Evolutionary conservation across 53 echinoderm and acorn worm genomes (phyloP).

Genomic region (Actinopyga echinites): DNA sequence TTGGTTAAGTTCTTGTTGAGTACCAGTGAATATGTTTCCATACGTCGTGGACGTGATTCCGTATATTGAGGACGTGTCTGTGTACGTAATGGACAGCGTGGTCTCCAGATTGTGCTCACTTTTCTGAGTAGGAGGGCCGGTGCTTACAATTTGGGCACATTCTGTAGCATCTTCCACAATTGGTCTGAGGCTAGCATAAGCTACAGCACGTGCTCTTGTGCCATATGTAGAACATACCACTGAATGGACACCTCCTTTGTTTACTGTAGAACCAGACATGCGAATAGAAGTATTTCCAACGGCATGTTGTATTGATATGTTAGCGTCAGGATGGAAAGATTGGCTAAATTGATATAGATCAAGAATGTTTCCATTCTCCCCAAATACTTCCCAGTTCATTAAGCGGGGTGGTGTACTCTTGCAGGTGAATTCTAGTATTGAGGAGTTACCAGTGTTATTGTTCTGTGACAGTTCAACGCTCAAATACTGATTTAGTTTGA

Average conservation of each 20-base stretch:
- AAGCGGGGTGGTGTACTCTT: constrained; percentile 3
- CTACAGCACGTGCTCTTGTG: neutral
- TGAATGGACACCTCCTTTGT: neutral
- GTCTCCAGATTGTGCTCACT: no score
- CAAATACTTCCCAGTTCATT: neutral
- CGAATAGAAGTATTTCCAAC: neutral
- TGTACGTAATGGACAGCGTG: no score
- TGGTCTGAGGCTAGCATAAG: neutral
- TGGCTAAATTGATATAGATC: neutral
- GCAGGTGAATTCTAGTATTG: neutral
- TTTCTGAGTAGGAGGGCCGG: neutral
- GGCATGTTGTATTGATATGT: neutral
- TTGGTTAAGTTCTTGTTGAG: no score
- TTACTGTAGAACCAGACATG: no score
- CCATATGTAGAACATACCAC: constrained; percentile 6
- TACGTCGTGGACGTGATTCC: no score
- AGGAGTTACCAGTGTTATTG: no score
- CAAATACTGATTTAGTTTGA: neutral
- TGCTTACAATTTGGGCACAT: neutral
- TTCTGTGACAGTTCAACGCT: neutral
- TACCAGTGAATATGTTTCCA: no score
- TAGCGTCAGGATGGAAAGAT: neutral
- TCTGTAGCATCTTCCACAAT: neutral
- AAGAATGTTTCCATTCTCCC: neutral
- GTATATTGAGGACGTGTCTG: no score